These are phyloP conservation scores for Mellilla xanthometata DNA, from an alignment of 2,888 invertebrate species.

Conservation along the genomic window DNA sequence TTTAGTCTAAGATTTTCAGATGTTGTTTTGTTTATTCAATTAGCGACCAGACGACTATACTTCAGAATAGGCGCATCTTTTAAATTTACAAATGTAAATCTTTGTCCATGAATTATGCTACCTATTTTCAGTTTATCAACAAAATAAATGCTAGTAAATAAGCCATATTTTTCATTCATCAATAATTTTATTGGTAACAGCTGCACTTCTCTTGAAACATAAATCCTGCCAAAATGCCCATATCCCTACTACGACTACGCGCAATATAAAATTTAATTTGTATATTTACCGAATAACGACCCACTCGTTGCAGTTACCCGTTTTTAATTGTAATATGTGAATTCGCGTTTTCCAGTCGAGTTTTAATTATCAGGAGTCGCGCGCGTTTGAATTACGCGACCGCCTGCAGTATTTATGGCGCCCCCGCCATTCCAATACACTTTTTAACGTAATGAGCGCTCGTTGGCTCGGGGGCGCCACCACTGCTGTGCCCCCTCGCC, in stretches of 20 bases:
- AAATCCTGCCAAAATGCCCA: too few relatives aligned
- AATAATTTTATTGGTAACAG: too few relatives aligned
- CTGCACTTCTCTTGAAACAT: too few relatives aligned
- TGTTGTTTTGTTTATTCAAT: too few relatives aligned
- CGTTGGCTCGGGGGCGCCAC: conserved; percentile 56
- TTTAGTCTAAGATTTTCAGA: too few relatives aligned
- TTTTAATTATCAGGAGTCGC: conserved; percentile 82
- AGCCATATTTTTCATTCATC: too few relatives aligned
- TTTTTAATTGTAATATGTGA: conserved; percentile 82
- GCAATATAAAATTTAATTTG: conserved; percentile 46
- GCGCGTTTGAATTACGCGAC: conserved; percentile 80
- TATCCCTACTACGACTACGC: conserved; percentile 20
- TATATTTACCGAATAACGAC: conserved; percentile 58
- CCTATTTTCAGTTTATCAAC: too few relatives aligned
- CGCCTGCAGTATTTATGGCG: conserved; percentile 81
- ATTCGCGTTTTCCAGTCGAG: conserved; percentile 78
- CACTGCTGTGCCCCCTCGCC: conserved; percentile 24
- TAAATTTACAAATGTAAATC: too few relatives aligned
- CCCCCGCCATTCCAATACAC: conserved; percentile 76
- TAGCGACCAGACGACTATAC: too few relatives aligned
- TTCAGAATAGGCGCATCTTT: too few relatives aligned
- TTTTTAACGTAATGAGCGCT: conserved; percentile 81
- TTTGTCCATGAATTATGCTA: too few relatives aligned
- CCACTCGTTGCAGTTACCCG: conserved; percentile 65
- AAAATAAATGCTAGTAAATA: too few relatives aligned